These are phyloP conservation scores for Chaetodon trifasciatus DNA, from an alignment of 2,797 vertebrate genomes.

Conservation along the genomic window DNA sequence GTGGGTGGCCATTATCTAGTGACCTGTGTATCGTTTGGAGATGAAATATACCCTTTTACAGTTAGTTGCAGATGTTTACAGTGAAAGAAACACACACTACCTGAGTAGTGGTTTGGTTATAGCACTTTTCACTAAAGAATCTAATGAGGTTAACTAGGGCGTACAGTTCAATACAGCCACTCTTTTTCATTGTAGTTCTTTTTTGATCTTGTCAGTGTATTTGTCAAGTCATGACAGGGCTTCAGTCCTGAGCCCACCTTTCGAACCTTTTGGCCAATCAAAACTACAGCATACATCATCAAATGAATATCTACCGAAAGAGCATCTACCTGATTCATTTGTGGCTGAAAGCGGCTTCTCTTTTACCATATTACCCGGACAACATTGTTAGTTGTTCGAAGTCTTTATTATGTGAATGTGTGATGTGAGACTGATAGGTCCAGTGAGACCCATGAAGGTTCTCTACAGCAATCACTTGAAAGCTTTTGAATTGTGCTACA, in stretches of 20 bases:
- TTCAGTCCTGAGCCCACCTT: neutral
- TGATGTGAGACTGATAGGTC: slow-evolving; percentile 10
- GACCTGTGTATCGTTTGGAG: slow-evolving; percentile 32
- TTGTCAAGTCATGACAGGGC: neutral
- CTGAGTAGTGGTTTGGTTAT: neutral
- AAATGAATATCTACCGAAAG: neutral
- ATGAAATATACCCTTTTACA: slow-evolving; percentile 29
- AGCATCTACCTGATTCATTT: neutral
- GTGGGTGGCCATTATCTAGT: slow-evolving; percentile 42
- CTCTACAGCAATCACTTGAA: slow-evolving; percentile 5
- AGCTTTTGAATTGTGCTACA: neutral
- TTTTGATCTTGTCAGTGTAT: neutral
- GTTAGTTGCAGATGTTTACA: slow-evolving; percentile 19
- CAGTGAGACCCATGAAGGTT: slow-evolving; percentile 9
- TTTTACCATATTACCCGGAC: neutral
- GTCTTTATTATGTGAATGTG: neutral
- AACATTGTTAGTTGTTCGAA: slow-evolving; percentile 7
- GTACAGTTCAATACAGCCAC: neutral
- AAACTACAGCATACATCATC: neutral
- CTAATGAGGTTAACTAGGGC: neutral
- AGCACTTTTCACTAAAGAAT: neutral
- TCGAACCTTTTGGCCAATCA: neutral
- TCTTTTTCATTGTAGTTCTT: neutral
- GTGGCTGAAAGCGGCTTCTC: neutral
- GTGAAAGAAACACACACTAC: neutral